Evolutionary conservation across 1,140 invertebrate genomes (phyloP).

Genomic region (Globodera ellingtonae): DNA sequence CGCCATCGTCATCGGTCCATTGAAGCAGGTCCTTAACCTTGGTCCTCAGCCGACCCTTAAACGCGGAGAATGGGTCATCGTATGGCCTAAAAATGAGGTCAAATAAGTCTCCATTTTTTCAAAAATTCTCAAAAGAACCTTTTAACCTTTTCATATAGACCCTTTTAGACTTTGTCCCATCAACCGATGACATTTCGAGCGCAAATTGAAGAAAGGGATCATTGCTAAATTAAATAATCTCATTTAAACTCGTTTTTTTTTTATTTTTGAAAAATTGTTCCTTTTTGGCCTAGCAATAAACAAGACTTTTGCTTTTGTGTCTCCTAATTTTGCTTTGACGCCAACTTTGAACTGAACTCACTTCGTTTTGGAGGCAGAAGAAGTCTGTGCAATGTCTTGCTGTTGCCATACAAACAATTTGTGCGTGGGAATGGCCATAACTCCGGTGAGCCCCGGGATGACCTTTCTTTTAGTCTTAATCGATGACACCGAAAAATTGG

Average conservation of each 20-base stretch:
- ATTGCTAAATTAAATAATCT: background rate
- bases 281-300: too few species aligned
- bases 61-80: background rate
- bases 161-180: background rate
- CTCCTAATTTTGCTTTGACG: too few species aligned
- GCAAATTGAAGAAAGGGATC: slow-evolving; percentile 12
- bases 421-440: slow-evolving; percentile 8
- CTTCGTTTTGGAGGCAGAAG: background rate
- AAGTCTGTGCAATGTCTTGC: slow-evolving; percentile 1
- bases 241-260: too few species aligned
- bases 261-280: too few species aligned
- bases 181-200: background rate
- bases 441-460: background rate
- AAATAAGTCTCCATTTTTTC: background rate
- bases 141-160: slow-evolving; percentile 23
- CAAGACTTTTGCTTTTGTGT: too few species aligned
- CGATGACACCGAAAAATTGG: background rate
- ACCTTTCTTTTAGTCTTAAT: background rate
- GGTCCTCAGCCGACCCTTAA: slow-evolving; percentile 1
- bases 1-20: background rate
- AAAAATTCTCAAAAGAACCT: background rate
- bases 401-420: slow-evolving; percentile 31
- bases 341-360: background rate
- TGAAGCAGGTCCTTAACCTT: background rate
- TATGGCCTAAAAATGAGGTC: background rate